Evolutionary conservation across 2,888 invertebrate genomes (phyloP), one percentile per base, ranked within the genome.

Genomic region (Cordilura impudica): DNA sequence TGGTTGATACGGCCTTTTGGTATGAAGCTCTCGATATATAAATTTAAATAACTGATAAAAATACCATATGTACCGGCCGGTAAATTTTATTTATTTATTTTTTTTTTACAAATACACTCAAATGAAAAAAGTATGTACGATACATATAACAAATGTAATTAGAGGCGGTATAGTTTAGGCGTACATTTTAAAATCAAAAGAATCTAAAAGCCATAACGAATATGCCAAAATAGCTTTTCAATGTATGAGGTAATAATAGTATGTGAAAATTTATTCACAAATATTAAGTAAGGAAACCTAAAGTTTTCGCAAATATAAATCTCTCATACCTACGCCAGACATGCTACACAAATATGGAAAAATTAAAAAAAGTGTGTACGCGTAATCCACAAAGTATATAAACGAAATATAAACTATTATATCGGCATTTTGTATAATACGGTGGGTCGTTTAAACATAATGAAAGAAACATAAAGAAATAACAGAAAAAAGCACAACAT

Each of bases 11-110:
- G n/a, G n/a, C n/a, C n/a, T n/a, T n/a, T n/a, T n/a, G n/a, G n/a
- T n/a, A n/a, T n/a, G n/a, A n/a, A n/a, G n/a, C n/a, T n/a, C n/a
- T n/a, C n/a, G n/a, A n/a, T n/a, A n/a, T n/a, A n/a, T n/a, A n/a
- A n/a, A n/a, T n/a, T n/a, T n/a, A n/a, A n/a, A 45, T 14, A 45
- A 47, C 47, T n/a, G 14, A 23, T 43, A 43, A 21, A 7, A 2
- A 14, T 39, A 51, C 14, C 4, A 23, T 43, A 23, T 53, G 8
- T 45, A 16, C 70, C 70, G 70, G 71, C 71, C 71, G 71, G 71
- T 53, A 53, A 29, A 21, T 19, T 53, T 16, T 26, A 19, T 56
- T 43, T 58, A 18, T 47, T 61, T 61, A 47, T 35, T 14, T 71
- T 61, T 54, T n/a, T n/a, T n/a, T n/a, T n/a, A n/a, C n/a, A n/a